phyloP scores from a whole-genome alignment of 2,113 vertebrate species.

The Cyprinodon tularosa region DNA sequence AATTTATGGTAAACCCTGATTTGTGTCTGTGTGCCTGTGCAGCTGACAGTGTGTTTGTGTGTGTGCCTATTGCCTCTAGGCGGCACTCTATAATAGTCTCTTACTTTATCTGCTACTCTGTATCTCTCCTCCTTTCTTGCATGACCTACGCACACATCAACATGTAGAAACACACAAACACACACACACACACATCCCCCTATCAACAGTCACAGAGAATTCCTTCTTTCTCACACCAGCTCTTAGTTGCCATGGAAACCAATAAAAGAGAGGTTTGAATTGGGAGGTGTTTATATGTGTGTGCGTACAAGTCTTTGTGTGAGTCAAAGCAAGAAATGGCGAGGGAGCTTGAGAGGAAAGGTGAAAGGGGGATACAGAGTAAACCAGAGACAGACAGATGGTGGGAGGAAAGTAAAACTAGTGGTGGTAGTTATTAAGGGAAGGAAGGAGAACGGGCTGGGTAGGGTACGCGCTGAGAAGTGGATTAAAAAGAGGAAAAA shows the following conservation, averaged over 20 bases:
- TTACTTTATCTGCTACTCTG: conserved; percentile 26
- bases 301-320: conserved; percentile 6
- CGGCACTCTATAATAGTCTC: conserved; percentile 63
- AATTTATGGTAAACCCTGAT: not conserved
- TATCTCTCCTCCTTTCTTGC: conserved; percentile 11
- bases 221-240: conserved; percentile 74
- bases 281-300: conserved; percentile 48
- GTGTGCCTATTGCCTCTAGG: conserved; percentile 58
- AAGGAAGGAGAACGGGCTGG: conserved; percentile 34
- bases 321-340: conserved; percentile 12
- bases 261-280: conserved; percentile 78
- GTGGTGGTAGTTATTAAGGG: conserved; percentile 30
- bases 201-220: conserved; percentile 78
- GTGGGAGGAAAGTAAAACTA: conserved; percentile 22
- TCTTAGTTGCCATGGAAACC: conserved; percentile 81
- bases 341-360: conserved; percentile 34
- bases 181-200: conserved; percentile 50
- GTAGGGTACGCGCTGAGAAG: conserved; percentile 20
- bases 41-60: not conserved
- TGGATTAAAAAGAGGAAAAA: conserved; percentile 49
- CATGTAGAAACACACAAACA: conserved; percentile 29
- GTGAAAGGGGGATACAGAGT: conserved; percentile 48
- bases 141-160: conserved; percentile 17
- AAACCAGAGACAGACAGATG: conserved; percentile 61
- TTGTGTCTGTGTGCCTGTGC: not conserved